Conservation (phyloP, 2,797 vertebrate genomes). For the Menidia menidia region DNA sequence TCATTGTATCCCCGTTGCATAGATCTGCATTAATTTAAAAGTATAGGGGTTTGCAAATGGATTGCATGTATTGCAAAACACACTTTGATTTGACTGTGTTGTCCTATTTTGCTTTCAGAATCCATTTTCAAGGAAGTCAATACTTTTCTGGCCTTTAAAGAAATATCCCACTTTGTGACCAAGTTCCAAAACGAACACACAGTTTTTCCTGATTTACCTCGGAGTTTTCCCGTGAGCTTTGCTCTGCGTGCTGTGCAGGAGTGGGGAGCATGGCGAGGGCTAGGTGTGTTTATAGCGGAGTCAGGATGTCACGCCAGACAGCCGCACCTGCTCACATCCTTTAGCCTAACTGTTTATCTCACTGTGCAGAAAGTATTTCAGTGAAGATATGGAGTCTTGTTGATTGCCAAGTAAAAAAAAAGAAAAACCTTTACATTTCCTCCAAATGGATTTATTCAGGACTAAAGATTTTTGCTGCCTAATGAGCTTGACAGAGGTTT, state of each 20-base stretch:
- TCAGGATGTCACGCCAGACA: conserved; percentile 59
- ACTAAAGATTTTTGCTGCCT: conserved; percentile 43
- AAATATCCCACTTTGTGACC: conserved; percentile 10
- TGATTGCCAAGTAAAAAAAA: conserved; percentile 41
- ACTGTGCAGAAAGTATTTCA: conserved; percentile 50
- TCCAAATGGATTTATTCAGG: conserved; percentile 36
- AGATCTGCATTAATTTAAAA: background rate
- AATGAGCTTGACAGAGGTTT: conserved; percentile 45
- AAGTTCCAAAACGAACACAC: conserved; percentile 4
- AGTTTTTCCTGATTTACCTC: conserved; percentile 47
- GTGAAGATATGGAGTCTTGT: conserved; percentile 48
- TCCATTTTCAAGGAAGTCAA: background rate
- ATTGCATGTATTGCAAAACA: conserved; percentile 1
- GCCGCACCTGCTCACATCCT: conserved; percentile 56
- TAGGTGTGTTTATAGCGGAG: conserved; percentile 24
- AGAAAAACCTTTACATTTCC: conserved; percentile 39
- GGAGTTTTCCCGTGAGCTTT: conserved; percentile 35
- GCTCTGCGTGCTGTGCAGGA: conserved; percentile 39
- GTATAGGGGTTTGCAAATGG: background rate
- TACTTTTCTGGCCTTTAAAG: background rate
- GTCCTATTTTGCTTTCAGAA: background rate
- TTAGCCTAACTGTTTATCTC: conserved; percentile 54
- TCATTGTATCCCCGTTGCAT: background rate
- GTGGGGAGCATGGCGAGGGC: conserved; percentile 21
- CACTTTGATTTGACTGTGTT: background rate